Conservation (phyloP, 2,888 invertebrate species). For the Phortica okadai region DNA sequence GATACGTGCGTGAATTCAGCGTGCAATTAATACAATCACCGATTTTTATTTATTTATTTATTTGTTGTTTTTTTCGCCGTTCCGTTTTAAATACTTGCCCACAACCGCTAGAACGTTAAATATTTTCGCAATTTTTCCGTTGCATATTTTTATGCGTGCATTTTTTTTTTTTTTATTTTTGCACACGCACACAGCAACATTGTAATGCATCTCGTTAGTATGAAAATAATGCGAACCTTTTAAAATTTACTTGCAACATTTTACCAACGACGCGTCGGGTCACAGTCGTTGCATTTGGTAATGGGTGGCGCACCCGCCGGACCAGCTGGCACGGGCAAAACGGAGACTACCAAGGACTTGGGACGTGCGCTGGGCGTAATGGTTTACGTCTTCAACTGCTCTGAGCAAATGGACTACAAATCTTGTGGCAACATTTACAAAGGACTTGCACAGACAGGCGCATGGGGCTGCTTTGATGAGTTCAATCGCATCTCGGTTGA, state of each 20-base stretch:
- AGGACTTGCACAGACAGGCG: conserved; percentile 94
- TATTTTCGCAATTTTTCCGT: conserved; percentile 1
- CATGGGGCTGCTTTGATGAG: conserved; percentile 99
- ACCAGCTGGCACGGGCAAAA: conserved; percentile 97
- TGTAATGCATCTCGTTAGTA: conserved; percentile 24
- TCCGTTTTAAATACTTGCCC: background rate
- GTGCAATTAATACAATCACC: background rate
- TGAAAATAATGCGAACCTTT: conserved; percentile 37
- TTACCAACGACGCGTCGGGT: background rate
- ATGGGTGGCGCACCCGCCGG: conserved; percentile 98
- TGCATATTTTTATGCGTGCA: conserved; percentile 17
- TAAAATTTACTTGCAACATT: conserved; percentile 61
- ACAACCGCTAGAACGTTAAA: background rate
- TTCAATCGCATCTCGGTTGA: conserved; percentile 98
- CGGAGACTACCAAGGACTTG: conserved; percentile 97
- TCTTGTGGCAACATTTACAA: conserved; percentile 97
- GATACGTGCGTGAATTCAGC: background rate
- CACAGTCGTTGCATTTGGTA: conserved; percentile 88
- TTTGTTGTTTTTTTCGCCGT: background rate
- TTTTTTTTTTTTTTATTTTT: background rate
- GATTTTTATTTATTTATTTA: background rate
- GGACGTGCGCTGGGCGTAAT: conserved; percentile 97
- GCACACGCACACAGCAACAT: background rate
- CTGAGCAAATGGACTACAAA: conserved; percentile 98
- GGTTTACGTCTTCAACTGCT: conserved; percentile 98